Evolutionary conservation across 1,140 invertebrate species (phyloP), one percentile per base, ranked within the genome.

Genomic region (Pseudomyrmex sp.): DNA sequence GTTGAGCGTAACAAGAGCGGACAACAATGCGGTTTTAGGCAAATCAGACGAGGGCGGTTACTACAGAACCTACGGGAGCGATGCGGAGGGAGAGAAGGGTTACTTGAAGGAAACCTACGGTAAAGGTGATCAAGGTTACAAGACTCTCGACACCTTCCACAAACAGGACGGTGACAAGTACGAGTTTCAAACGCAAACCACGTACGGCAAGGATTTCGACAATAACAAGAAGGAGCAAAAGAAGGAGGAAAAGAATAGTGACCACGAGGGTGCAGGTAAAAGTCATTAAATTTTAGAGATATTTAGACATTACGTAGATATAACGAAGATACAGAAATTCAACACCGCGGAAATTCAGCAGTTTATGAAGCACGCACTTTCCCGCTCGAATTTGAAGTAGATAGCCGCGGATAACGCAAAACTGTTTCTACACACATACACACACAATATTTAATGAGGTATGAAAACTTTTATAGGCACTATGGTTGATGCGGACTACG

Each of bases 151-250:
- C 90, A 96, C 96, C 58, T 97, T 95, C 92, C 96, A 97, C 93
- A 96, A 97, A 92, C 96, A 96, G 90, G 95, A 95, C 20, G 96
- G 96, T 2, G 96, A 97, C 91, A 95, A 96, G 89, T 97, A 96
- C 90, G 96, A 96, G 63, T 96, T 96, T 85, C 96, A 97, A 91
- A 95, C 96, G 87, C 95, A 96, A 90, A 95, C 95, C 23, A 95
- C 95, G 52, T 97, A 93, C 89, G 96, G 96, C 12, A 93, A 92
- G 20, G 90, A 76, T 46, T 76, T 85, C 1, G 88, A 88, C 12
- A 94, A 93, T 13, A 87, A 89, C 8, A 94, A 93, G 13, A 93
- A 95, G 23, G 90, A 95, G 61, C 89, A 90, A 26, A 91, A 89
- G 69, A 48, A 92, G 20, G 87, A 74, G 69, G 77, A 90, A 87